Evolutionary conservation across 2,888 invertebrate genomes (phyloP), one percentile per base, ranked within the genome.

Genomic region (Epirrhoe alternata): DNA sequence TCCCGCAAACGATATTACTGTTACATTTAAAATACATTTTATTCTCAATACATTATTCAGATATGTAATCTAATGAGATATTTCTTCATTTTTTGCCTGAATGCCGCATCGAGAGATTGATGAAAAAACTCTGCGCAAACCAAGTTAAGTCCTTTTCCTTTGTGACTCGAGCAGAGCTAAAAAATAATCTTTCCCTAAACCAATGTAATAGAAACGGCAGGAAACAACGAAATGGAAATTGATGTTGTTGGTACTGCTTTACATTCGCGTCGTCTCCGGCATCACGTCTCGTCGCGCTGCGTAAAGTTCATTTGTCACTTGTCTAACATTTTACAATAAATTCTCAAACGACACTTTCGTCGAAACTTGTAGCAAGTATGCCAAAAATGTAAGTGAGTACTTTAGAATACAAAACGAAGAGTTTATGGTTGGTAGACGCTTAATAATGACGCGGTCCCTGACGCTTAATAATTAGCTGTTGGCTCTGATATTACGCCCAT

Each of bases 261-360:
- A 85, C 83, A 88, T 88, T 85, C 84, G 81, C 81, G 75, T 83
- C 82, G 80, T 78, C 83, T 83, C 79, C 80, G 78, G 80, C 83
- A 82, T 82, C 82, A 84, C 80, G 83, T 84, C 78, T 77, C 80
- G 76, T 79, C 80, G 79, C 81, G 83, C 83, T 84, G 80, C 83
- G 83, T 82, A 83, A 85, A 88, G 82, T 86, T 87, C 87, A 88
- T 89, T 89, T 87, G 82, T 88, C 88, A 88, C 78, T 72, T 77
- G 77, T 74, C 79, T 80, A 77, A 80, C 82, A 79, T 82, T 82
- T 81, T 79, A 82, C 84, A 84, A 83, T 81, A 79, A 80, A 82
- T 83, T 82, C 78, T 77, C 77, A 71, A 82, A 80, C 78, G 79
- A 81, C 80, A 82, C 71, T 84, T 81, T 77, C 74, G 72, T 74